These are phyloP conservation scores for Cirrhinus molitorella DNA, from an alignment of 2,797 vertebrate genomes.

Conservation along the genomic window DNA sequence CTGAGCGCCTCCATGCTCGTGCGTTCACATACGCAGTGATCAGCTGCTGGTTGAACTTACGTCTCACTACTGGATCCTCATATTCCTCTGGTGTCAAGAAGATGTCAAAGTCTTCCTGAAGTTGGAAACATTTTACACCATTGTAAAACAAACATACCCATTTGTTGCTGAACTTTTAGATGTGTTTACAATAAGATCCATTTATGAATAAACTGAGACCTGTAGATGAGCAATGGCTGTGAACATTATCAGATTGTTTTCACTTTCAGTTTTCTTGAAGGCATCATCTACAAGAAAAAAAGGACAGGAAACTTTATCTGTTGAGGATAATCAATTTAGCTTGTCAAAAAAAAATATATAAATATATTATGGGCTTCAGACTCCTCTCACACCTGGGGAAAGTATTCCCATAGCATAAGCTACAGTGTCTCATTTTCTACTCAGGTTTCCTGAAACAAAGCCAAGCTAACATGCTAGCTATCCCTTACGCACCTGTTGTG, in stretches of 20 bases:
- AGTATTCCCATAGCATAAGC: background rate
- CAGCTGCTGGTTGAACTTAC: slow-evolving; percentile 85
- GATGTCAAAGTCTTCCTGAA: slow-evolving; percentile 89
- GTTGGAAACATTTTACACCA: background rate
- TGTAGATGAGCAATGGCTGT: slow-evolving; percentile 86
- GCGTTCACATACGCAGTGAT: slow-evolving; percentile 83
- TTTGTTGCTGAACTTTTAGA: background rate
- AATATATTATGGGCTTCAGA: background rate
- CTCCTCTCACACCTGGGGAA: background rate
- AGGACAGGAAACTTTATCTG: background rate
- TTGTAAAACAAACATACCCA: background rate
- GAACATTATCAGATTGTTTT: slow-evolving; percentile 86
- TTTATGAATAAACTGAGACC: slow-evolving; percentile 69
- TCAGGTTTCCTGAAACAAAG: background rate
- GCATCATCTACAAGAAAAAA: slow-evolving; percentile 73
- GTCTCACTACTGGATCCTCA: slow-evolving; percentile 77
- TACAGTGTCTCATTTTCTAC: background rate
- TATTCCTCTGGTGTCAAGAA: slow-evolving; percentile 89
- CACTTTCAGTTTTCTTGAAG: slow-evolving; percentile 83
- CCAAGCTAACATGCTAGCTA: background rate
- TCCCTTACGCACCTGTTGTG: background rate
- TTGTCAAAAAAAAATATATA: no score
- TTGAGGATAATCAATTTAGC: no score
- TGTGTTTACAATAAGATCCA: background rate
- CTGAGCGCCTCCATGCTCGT: slow-evolving; percentile 62